phyloP scores from a whole-genome alignment of 2,113 vertebrate species.

The Chaetorhynchus papuensis region DNA sequence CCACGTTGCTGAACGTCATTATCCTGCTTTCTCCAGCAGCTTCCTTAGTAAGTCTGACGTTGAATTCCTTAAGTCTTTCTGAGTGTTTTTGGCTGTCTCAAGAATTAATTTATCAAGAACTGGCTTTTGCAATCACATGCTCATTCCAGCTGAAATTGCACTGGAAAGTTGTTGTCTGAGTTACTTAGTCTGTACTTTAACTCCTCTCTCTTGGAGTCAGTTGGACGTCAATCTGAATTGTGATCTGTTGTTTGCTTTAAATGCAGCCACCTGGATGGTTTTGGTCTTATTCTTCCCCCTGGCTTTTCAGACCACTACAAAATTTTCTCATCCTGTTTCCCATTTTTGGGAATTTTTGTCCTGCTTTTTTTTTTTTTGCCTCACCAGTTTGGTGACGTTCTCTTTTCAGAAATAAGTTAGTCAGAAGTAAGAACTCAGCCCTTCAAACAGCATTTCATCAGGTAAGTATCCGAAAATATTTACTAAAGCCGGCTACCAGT shows the following conservation, averaged over 20 bases:
- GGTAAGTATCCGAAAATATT: not conserved
- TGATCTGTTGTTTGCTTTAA: not conserved
- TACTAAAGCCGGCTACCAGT: not conserved
- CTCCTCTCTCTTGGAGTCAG: not conserved
- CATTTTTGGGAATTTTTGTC: not conserved
- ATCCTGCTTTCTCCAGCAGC: not conserved
- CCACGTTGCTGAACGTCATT: not conserved
- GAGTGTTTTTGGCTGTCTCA: not conserved
- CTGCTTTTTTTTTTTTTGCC: not conserved
- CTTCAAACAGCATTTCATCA: not conserved
- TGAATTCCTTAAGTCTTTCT: not conserved
- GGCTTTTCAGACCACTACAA: not conserved
- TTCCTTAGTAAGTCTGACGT: not conserved
- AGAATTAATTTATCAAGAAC: not conserved
- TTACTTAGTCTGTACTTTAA: not conserved
- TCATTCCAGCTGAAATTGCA: not conserved
- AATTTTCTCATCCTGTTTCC: not conserved
- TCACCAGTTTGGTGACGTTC: not conserved
- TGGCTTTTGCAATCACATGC: not conserved
- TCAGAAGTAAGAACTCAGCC: not conserved
- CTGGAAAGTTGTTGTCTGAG: not conserved
- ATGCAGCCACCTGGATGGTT: not conserved
- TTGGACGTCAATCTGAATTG: not conserved
- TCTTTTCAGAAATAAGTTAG: not conserved
- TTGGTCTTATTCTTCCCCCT: not conserved